Base-by-base conservation (phyloP, 2,888 invertebrate species). In the Auanema freiburgensis region DNA sequence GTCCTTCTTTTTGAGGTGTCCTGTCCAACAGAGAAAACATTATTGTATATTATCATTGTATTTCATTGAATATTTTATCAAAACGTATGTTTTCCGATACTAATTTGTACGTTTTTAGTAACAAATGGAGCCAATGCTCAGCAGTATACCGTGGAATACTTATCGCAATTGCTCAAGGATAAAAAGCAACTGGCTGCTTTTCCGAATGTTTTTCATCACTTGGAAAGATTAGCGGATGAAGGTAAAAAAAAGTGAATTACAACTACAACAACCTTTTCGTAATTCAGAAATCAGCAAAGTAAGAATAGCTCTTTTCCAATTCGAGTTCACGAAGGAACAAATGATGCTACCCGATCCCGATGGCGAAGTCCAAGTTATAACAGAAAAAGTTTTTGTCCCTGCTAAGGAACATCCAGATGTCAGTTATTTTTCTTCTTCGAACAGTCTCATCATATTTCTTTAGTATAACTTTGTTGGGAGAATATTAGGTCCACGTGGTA, bases 381-480 rank as follows among this genome's bases (percentile, higher is more conserved):
- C 94, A 88, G 97, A 98, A 88, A 98, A 98, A 90, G 93, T 98
- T 84, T 98, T 94, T 88, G 97, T 98, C 85, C 98, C 97, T 85
- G 94, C 95, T 83, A 96, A 96, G 89, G 96, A 97, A 87, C 93
- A 96, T 88, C 97, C 98, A 89, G 97, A 98, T 88, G 96, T 97
- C 88, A 93, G 94, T 70, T 56, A 54, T 51, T 16, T 42, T 21
- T 10, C 23, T 11, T 51, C 5, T 23, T 55, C n/a, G 33, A 21
- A 46, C 46, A 46, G 46, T 8, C 21, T 18, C 21, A 46, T 8
- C 46, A 46, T 46, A 46, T 21, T 77, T 78, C 91, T 92, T 70
- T 90, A 98, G 97, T 98, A 97, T 88, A 99, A 99, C 88, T 99
- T 99, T 87, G 98, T 99, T 84, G 98, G 98, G 84, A 90, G 98